Percentiles rank a stretch among this genome's conserved stretches.
Evolutionary conservation across 2,797 vertebrate genomes (phyloP).

Genomic region (Centroberyx gerrardi): DNA sequence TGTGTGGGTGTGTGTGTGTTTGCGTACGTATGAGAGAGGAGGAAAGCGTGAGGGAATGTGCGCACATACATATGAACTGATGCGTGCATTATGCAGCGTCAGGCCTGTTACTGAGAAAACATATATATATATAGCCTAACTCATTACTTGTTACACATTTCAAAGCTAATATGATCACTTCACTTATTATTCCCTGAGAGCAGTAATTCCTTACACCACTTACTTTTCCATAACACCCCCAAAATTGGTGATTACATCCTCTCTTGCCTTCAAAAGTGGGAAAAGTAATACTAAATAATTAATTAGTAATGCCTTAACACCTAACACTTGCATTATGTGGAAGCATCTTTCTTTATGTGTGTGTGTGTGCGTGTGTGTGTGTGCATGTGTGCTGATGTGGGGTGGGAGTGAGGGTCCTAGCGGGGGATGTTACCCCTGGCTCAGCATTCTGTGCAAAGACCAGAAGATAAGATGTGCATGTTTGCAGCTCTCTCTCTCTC

Average conservation of each 20-base stretch:
- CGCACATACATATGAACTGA: no score
- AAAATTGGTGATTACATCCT: no score
- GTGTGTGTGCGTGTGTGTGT: slow-evolving; percentile 6
- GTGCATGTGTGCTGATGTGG: slow-evolving; percentile 4
- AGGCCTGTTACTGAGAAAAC: background rate
- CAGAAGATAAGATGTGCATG: slow-evolving; percentile 44
- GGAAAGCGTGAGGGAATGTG: no score
- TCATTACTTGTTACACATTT: background rate
- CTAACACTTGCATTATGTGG: background rate
- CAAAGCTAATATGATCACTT: background rate
- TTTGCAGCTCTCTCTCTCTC: slow-evolving; percentile 44
- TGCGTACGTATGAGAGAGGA: no score
- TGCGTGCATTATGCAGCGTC: background rate
- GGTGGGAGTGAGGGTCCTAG: slow-evolving; percentile 1
- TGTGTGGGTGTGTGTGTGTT: background rate
- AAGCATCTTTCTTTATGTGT: slow-evolving; percentile 5
- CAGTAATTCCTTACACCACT: background rate
- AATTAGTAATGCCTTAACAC: background rate
- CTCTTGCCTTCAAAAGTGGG: no score
- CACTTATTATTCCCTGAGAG: background rate
- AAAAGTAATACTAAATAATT: no score
- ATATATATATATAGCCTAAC: background rate
- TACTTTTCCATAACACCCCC: no score
- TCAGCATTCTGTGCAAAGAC: slow-evolving; percentile 43
- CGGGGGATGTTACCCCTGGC: slow-evolving; percentile 36